Conservation (phyloP, 2,888 invertebrate genomes). For the Chloroclysta siterata region DNA sequence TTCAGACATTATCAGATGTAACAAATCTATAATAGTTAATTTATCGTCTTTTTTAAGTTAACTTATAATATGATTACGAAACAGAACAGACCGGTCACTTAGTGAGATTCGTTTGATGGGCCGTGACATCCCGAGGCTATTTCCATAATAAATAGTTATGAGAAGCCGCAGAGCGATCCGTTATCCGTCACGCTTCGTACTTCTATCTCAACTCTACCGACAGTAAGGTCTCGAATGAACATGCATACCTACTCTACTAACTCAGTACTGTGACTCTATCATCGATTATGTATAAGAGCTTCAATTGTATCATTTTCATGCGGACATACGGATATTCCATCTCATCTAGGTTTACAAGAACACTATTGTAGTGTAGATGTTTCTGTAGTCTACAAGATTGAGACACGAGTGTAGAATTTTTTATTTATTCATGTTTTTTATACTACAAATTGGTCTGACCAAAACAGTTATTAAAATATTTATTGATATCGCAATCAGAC, state of each 20-base stretch:
- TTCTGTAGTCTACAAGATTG: too few species aligned
- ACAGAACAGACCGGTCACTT: conserved; percentile 52
- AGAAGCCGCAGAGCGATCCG: conserved; percentile 51
- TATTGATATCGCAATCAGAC: background rate
- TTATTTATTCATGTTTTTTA: too few species aligned
- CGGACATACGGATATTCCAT: too few species aligned
- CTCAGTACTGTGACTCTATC: background rate
- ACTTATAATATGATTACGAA: conserved; percentile 39
- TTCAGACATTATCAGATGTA: background rate
- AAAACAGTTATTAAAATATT: background rate
- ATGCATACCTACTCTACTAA: background rate
- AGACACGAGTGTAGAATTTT: too few species aligned
- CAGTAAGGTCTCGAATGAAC: conserved; percentile 5
- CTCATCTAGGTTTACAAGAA: too few species aligned
- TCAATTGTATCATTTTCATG: background rate
- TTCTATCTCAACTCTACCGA: conserved; percentile 18
- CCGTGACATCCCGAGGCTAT: conserved; percentile 58
- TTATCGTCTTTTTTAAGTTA: conserved; percentile 2
- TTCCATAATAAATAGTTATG: conserved; percentile 67
- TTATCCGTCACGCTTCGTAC: conserved; percentile 64
- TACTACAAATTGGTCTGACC: too few species aligned
- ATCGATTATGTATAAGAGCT: background rate
- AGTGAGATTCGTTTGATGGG: conserved; percentile 55
- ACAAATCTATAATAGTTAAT: background rate
- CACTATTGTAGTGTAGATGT: too few species aligned